phyloP scores from a whole-genome alignment of 1,140 invertebrate species.

The Drosophila sulfurigaster region DNA sequence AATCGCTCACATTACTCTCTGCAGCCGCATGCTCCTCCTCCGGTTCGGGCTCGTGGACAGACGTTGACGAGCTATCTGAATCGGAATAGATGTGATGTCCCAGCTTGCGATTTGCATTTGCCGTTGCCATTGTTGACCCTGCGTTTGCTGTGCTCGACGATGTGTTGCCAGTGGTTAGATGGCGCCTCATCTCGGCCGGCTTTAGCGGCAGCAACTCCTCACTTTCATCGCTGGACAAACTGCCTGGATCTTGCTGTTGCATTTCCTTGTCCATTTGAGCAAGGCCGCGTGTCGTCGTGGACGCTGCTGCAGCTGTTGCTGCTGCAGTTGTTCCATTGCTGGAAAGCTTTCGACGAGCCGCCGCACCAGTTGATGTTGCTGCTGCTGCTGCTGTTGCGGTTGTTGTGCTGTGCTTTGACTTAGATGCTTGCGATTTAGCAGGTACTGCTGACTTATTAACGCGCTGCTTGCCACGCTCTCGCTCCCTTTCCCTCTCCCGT shows the following conservation, averaged over 20 bases:
- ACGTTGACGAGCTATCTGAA: conserved; percentile 65
- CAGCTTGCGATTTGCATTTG: conserved; percentile 43
- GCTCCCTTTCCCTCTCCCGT: conserved; percentile 14
- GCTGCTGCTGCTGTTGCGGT: conserved; percentile 19
- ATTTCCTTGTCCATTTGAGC: conserved; percentile 89
- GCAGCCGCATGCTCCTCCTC: conserved; percentile 82
- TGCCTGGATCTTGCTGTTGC: conserved; percentile 85
- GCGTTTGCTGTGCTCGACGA: conserved; percentile 6
- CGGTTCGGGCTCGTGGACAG: conserved; percentile 4
- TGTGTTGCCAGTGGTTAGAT: conserved; percentile 1
- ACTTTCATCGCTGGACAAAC: conserved; percentile 89
- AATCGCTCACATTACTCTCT: conserved; percentile 88
- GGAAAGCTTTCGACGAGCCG: conserved; percentile 51
- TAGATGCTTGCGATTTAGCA: conserved; percentile 71
- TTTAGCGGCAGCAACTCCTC: conserved; percentile 89
- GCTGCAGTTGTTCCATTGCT: conserved; percentile 29
- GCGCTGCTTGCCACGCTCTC: conserved; percentile 20
- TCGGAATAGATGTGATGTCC: conserved; percentile 80
- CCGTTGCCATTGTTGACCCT: conserved; percentile 83
- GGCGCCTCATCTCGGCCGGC: conserved; percentile 14
- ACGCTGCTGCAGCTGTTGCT: conserved; percentile 82
- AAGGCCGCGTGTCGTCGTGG: conserved; percentile 67
- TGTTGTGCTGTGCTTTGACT: conserved; percentile 67
- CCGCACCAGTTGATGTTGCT: conserved; percentile 19
- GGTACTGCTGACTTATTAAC: conserved; percentile 70